Conservation (phyloP, 1,140 invertebrate species). For the Lordiphosa collinella region DNA sequence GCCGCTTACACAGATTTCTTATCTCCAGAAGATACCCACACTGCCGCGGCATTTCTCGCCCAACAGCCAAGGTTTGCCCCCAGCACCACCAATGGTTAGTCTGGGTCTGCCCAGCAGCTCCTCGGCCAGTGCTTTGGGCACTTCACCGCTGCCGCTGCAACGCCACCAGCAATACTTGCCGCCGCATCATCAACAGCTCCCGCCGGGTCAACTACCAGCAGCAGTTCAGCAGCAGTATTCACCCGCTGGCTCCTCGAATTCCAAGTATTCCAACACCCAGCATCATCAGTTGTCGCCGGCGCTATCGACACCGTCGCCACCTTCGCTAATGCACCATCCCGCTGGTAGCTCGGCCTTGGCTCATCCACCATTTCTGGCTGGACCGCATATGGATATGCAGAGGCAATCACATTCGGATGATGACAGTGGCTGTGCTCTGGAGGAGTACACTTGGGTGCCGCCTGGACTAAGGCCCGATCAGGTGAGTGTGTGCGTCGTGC, state of each 20-base stretch:
- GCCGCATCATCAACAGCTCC: conserved; percentile 81
- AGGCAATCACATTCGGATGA: conserved; percentile 96
- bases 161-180: conserved; percentile 78
- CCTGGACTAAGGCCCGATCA: conserved; percentile 96
- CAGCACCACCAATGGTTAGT: conserved; percentile 20
- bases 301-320: conserved; percentile 74
- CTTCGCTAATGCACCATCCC: conserved; percentile 79
- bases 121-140: conserved; percentile 66
- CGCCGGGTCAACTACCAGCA: conserved; percentile 77
- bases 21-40: conserved; percentile 78
- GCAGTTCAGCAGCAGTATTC: conserved; percentile 64
- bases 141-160: conserved; percentile 79
- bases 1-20: conserved; percentile 74
- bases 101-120: conserved; percentile 69
- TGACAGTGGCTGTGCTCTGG: conserved; percentile 97
- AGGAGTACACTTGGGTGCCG: conserved; percentile 99
- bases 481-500: conserved; percentile 82
- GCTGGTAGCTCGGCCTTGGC: conserved; percentile 62
- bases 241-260: conserved; percentile 59
- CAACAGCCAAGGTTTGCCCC: conserved; percentile 41
- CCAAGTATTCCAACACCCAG: conserved; percentile 73
- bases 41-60: conserved; percentile 75
- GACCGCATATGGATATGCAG: conserved; percentile 85
- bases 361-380: conserved; percentile 77
- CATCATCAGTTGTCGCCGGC: conserved; percentile 69